These are phyloP conservation scores for Karalla daura DNA, from an alignment of 2,797 vertebrate species.

Conservation along the genomic window DNA sequence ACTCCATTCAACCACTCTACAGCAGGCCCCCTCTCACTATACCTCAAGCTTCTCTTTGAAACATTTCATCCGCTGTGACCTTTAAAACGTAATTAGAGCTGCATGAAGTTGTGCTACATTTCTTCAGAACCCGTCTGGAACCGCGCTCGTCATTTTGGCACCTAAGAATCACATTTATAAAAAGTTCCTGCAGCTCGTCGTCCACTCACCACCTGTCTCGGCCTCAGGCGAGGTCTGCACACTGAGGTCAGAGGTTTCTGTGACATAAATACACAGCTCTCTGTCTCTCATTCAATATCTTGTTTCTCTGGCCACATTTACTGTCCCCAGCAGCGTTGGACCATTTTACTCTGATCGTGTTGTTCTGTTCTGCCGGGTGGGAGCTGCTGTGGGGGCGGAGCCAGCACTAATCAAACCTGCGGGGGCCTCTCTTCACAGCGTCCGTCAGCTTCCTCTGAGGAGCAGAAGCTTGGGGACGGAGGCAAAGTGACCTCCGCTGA, in stretches of 20 bases:
- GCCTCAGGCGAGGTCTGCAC: constrained; percentile 34
- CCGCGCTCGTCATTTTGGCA: constrained; percentile 38
- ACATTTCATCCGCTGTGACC: too few species aligned
- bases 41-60: too few species aligned
- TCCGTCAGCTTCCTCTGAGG: constrained; percentile 50
- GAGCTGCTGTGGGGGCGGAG: constrained; percentile 47
- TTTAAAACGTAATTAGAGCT: too few species aligned
- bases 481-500: constrained; percentile 62
- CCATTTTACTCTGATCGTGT: constrained; percentile 50
- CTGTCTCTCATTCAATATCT: constrained; percentile 15
- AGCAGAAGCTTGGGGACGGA: constrained; percentile 60
- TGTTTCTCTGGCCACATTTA: constrained; percentile 56
- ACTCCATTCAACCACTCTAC: too few species aligned
- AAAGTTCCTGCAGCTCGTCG: constrained; percentile 54
- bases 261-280: constrained; percentile 25
- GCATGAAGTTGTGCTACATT: too few species aligned
- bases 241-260: constrained; percentile 57
- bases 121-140: too few species aligned
- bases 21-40: too few species aligned
- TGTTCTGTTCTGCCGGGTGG: constrained; percentile 49
- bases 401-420: constrained; percentile 66
- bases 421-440: constrained; percentile 52
- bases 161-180: constrained; percentile 52
- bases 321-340: constrained; percentile 39
- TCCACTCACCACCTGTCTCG: constrained; percentile 19